A percentile compares a stretch with the other conserved stretches of the same genome.
These are phyloP conservation scores for Otus scops DNA, from an alignment of 2,797 vertebrate species.

Conservation along the genomic window DNA sequence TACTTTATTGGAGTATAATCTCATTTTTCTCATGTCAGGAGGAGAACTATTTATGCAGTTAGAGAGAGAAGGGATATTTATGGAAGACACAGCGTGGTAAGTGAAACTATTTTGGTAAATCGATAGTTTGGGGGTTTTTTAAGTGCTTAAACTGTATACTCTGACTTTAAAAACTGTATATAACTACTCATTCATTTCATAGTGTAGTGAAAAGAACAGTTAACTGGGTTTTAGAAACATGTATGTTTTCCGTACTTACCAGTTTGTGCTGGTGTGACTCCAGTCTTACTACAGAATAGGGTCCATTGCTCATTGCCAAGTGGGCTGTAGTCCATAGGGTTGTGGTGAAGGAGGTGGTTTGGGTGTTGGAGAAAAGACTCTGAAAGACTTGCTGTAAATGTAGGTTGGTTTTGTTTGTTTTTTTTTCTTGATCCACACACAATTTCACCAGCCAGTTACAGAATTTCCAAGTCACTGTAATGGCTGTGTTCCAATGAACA, in stretches of 20 bases:
- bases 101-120: conserved; percentile 59
- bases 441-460: background rate
- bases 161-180: background rate
- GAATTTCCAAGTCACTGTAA: background rate
- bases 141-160: background rate
- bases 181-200: background rate
- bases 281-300: background rate
- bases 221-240: background rate
- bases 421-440: background rate
- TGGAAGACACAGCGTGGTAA: conserved; percentile 99
- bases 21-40: conserved; percentile 77
- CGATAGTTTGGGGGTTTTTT: background rate
- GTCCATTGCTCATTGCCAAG: background rate
- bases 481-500: background rate
- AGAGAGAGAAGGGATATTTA: conserved; percentile 98
- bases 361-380: background rate
- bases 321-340: background rate
- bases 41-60: conserved; percentile 99
- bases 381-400: background rate
- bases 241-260: background rate
- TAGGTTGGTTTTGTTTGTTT: background rate
- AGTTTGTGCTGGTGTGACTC: background rate
- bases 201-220: background rate
- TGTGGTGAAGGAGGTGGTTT: background rate
- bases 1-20: conserved; percentile 1